phyloP scores from a whole-genome alignment of 2,888 invertebrate genomes.

The Poecilus cupreus region DNA sequence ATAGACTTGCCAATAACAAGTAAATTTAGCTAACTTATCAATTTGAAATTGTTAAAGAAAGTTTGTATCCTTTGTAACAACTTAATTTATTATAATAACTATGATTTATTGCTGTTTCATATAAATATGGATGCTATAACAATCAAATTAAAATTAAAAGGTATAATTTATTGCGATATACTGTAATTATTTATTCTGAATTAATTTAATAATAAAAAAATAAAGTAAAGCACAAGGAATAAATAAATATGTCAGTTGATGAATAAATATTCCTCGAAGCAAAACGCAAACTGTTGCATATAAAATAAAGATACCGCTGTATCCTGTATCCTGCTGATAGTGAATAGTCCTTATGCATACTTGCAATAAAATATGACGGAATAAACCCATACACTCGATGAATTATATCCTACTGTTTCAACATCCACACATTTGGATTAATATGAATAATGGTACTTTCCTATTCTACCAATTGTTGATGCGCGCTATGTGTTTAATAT shows the following conservation, averaged over 20 bases:
- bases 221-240: background rate
- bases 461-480: background rate
- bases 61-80: too few species aligned
- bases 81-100: too few species aligned
- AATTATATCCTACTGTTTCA: constrained; percentile 12
- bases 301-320: constrained; percentile 20
- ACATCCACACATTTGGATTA: constrained; percentile 18
- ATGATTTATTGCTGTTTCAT: too few species aligned
- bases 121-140: too few species aligned
- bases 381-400: constrained; percentile 32
- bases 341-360: constrained; percentile 10
- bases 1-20: too few species aligned
- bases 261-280: constrained; percentile 4
- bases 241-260: background rate
- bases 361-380: constrained; percentile 23
- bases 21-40: too few species aligned
- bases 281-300: constrained; percentile 26
- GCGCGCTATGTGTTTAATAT: background rate
- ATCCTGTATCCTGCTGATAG: constrained; percentile 8
- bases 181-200: too few species aligned
- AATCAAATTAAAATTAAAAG: too few species aligned
- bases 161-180: too few species aligned
- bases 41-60: too few species aligned
- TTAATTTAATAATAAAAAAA: too few species aligned
- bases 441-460: constrained; percentile 9